Conservation (phyloP, 2,888 invertebrate species). For the Orthosia cruda region DNA sequence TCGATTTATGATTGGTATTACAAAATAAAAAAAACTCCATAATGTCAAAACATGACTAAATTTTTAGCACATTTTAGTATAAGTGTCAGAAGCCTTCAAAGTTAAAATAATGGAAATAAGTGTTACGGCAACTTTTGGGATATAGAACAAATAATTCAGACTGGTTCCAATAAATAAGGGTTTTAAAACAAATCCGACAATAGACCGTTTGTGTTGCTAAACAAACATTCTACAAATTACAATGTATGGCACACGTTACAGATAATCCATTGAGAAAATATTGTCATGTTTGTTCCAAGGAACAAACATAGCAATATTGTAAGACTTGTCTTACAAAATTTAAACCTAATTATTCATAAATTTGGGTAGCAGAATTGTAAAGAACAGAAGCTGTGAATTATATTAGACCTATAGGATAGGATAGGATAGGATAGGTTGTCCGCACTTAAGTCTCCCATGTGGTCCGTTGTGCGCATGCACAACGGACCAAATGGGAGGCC, state of each 20-base stretch:
- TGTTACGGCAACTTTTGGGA: constrained; percentile 23
- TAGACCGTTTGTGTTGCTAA: constrained; percentile 22
- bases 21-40: too few relatives aligned
- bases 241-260: constrained; percentile 14
- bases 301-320: too few relatives aligned
- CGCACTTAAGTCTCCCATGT: too few relatives aligned
- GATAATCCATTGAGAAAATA: constrained; percentile 26
- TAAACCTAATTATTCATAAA: neutral
- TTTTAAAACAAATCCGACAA: constrained; percentile 40
- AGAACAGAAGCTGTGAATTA: neutral
- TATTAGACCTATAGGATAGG: too few relatives aligned
- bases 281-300: constrained; percentile 4
- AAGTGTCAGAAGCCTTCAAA: neutral
- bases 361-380: neutral
- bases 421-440: too few relatives aligned
- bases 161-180: constrained; percentile 32
- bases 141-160: constrained; percentile 33
- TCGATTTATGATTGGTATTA: too few relatives aligned
- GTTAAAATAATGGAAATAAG: constrained; percentile 10
- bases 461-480: too few relatives aligned
- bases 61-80: neutral
- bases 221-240: constrained; percentile 31
- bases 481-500: too few relatives aligned
- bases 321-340: neutral
- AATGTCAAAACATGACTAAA: neutral